These are phyloP conservation scores for Drosophila limbata DNA, from an alignment of 2,888 invertebrate species.

Conservation along the genomic window DNA sequence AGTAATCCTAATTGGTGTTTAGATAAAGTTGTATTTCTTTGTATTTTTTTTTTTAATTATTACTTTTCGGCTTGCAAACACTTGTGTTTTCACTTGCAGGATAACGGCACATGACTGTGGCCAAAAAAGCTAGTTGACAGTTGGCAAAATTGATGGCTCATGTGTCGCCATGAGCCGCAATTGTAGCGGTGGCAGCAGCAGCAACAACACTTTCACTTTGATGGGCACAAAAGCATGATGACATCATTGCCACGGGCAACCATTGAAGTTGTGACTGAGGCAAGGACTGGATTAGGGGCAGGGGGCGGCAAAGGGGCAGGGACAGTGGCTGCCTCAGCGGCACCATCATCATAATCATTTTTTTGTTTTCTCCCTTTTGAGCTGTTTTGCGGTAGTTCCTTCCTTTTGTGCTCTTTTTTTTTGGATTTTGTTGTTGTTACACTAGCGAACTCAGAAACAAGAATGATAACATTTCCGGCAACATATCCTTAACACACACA, in stretches of 20 bases:
- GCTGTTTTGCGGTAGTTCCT: conserved; percentile 29
- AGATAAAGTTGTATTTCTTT: conserved; percentile 37
- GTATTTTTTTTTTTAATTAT: conserved; percentile 47
- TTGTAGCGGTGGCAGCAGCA: conserved; percentile 7
- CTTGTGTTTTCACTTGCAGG: conserved; percentile 52
- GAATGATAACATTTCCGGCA: conserved; percentile 75
- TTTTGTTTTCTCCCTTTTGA: conserved; percentile 8
- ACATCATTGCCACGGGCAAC: conserved; percentile 70
- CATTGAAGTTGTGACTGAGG: conserved; percentile 8
- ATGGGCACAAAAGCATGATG: conserved; percentile 69
- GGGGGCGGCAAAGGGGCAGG: conserved; percentile 29
- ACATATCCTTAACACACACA: conserved; percentile 62
- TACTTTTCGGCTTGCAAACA: conserved; percentile 22
- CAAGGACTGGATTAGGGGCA: neutral
- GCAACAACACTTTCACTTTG: conserved; percentile 70
- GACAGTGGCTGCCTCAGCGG: conserved; percentile 28
- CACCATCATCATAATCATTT: conserved; percentile 52
- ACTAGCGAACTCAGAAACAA: conserved; percentile 20
- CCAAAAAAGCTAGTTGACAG: conserved; percentile 21
- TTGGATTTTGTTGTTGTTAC: conserved; percentile 5
- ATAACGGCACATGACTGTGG: conserved; percentile 59
- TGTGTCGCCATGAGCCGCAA: conserved; percentile 48
- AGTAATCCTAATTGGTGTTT: conserved; percentile 53
- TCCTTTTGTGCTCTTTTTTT: conserved; percentile 23
- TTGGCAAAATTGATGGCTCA: conserved; percentile 56